A percentile compares a stretch with the other conserved stretches of the same genome.
phyloP scores from a whole-genome alignment of 1,140 invertebrate genomes.

The Papilio dardanus region DNA sequence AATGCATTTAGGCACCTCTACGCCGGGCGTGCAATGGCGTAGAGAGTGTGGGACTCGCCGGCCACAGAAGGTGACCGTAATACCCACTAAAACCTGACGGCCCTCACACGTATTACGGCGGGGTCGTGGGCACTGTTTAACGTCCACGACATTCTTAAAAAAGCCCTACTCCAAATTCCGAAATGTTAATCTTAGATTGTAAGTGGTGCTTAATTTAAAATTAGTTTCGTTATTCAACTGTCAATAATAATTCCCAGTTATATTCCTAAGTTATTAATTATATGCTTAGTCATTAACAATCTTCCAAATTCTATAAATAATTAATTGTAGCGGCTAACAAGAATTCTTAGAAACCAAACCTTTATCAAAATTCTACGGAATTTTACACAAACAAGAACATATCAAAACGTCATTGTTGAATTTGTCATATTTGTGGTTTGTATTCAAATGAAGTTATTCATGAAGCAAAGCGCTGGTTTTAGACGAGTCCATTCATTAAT shows the following conservation, averaged over 20 bases:
- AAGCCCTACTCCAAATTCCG: too few species aligned
- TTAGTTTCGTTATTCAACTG: too few species aligned
- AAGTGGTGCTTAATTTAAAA: too few species aligned
- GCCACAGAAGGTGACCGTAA: too few species aligned
- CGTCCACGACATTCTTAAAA: too few species aligned
- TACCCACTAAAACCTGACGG: too few species aligned
- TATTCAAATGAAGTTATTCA: background rate
- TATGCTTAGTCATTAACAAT: background rate
- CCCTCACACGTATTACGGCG: too few species aligned
- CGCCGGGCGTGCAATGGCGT: too few species aligned
- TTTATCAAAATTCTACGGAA: slow-evolving; percentile 15
- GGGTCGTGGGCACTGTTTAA: too few species aligned
- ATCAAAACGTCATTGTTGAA: background rate
- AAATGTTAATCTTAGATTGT: too few species aligned
- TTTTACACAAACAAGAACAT: background rate
- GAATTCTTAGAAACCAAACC: background rate
- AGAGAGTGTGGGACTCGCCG: too few species aligned
- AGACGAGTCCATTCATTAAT: background rate
- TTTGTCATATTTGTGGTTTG: background rate
- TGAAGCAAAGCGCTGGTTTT: background rate
- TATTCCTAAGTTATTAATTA: background rate
- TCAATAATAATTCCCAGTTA: background rate
- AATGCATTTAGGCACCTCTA: too few species aligned
- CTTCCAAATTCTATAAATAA: background rate
- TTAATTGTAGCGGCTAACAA: background rate